Evolutionary conservation across 2,797 vertebrate species (phyloP), one percentile per base, ranked within the genome.

Genomic region (Chelon auratus): DNA sequence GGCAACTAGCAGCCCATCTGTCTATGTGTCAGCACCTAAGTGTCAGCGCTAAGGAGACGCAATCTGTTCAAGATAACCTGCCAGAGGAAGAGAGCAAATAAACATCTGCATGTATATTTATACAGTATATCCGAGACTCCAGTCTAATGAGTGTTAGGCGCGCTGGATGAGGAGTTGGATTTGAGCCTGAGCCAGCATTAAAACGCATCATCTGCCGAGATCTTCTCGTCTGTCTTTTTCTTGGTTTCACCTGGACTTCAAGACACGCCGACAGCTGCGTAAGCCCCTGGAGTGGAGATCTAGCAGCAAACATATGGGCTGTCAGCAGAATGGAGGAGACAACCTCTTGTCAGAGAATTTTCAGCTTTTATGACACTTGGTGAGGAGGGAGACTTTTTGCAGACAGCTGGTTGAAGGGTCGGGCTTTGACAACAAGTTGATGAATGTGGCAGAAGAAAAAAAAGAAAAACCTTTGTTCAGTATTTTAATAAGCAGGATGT

Each of bases 191-290:
- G 86, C 85, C 79, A 92, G 87, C 85, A 84, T 86, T 89, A 93
- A 89, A 94, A 87, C 91, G 83, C 82, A 92, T 92, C 95, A 95
- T 93, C 94, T 95, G 94, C 88, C 90, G 63, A 80, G 75, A 83
- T 78, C 66, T 85, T 86, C 81, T 77, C 72, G n/a, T 83, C 77
- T 62, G 62, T 81, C 68, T 74, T 68, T 70, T 74, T 52, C 77
- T 72, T 62, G 45, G 75, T 83, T 89, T 91, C 81, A 80, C 87
- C 73, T 82, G 82, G 89, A 87, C 81, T 77, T 72, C 4, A 82
- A 95, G 95, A 95, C 87, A 73, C 62, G 79, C 68, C 93, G 93
- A 93, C 95, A 96, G 95, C 94, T 94, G 94, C 91, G 89, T 72
- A 68, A 74, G 87, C 91, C 88, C 84, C 83, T 71, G 83, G 88